Base-by-base conservation (phyloP, 2,113 vertebrate species). In the Martes martes region DNA sequence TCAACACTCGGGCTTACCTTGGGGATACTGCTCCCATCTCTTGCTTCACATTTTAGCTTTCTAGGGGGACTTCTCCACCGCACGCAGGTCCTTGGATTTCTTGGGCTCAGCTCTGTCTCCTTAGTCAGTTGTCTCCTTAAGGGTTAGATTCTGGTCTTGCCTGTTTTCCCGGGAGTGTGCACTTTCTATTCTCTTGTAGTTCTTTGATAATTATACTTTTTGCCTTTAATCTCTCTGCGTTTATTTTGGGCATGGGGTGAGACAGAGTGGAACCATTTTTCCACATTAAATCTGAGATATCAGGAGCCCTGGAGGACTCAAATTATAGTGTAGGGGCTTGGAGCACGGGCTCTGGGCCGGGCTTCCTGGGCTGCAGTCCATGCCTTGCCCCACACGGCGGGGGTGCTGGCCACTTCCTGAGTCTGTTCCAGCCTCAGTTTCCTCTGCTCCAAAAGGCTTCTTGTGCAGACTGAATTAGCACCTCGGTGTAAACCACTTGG, bases 231-330 rank as follows among this genome's bases (percentile, higher is more conserved):
- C 63, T 79, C 31, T 78, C 47, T 65, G 76, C 39, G 94, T 97
- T 95, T 97, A 97, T 95, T 97, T 97, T 80, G 55, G 84, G 69
- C 26, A 50, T 92, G 96, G 96, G 96, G 91, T 93, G 89, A 97
- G 97, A 97, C 95, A 88, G 81, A 71, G 91, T 90, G 96, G 96
- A 97, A 95, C 97, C 93, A 0, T 47, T 97, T 93, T 91, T 85
- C 96, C 88, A 74, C 95, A 94, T 97, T 88, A 94, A 94, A 92
- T 93, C 91, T 63, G 67, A 88, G 94, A 87, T 93, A 84, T 89
- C 95, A 52, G 9, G 65, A 94, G 63, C 65, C 86, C 81, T 31
- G 59, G 67, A 96, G 91, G 69, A 96, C 88, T 78, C 91, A 96
- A 90, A 95, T 97, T 95, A 97, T n/a, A 96, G 92, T 55, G 6